phyloP scores from a whole-genome alignment of 2,888 invertebrate genomes.

The Thera britannica region DNA sequence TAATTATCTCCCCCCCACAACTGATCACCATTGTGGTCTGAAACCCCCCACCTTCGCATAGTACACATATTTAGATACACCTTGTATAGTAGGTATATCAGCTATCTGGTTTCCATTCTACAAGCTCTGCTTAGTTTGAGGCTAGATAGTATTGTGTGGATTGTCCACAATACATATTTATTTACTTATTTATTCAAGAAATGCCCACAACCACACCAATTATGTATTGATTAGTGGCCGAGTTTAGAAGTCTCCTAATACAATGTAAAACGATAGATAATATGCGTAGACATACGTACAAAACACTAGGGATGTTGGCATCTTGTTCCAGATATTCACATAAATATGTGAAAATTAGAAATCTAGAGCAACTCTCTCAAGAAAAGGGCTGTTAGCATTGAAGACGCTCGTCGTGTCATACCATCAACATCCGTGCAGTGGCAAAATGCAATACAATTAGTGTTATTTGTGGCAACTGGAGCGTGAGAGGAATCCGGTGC shows the following conservation, averaged over 20 bases:
- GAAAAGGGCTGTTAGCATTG: conserved; percentile 34
- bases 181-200: too few species aligned
- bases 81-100: too few species aligned
- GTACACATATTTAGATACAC: too few species aligned
- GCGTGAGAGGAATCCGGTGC: conserved; percentile 80
- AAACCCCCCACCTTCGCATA: too few species aligned
- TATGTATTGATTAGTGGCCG: not conserved
- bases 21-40: too few species aligned
- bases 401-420: conserved; percentile 46
- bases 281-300: conserved; percentile 7
- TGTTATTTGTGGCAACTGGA: conserved; percentile 79
- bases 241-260: conserved; percentile 1
- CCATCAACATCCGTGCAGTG: conserved; percentile 59
- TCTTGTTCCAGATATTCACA: conserved; percentile 3
- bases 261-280: not conserved
- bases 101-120: too few species aligned
- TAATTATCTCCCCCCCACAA: too few species aligned
- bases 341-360: conserved; percentile 11
- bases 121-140: too few species aligned
- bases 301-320: not conserved
- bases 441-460: conserved; percentile 77
- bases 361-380: conserved; percentile 29
- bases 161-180: too few species aligned
- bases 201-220: too few species aligned
- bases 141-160: too few species aligned